Evolutionary conservation across 1,140 invertebrate species (phyloP), one percentile per base, ranked within the genome.

Genomic region (Popillia japonica): DNA sequence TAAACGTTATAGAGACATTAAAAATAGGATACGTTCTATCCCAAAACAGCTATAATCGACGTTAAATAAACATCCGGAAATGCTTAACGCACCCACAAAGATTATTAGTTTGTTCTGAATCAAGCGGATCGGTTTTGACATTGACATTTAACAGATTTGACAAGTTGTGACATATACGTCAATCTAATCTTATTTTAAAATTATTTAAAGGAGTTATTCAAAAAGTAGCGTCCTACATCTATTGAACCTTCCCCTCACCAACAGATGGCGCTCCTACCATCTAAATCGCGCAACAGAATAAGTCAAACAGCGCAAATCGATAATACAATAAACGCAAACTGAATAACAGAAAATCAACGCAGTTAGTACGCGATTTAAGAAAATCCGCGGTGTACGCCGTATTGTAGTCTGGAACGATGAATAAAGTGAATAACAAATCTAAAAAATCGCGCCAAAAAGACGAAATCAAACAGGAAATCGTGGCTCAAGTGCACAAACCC

Each of bases 401-500:
- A 17, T 6, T n/a, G 17, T 55, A 55, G 17, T n/a, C 14, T 7
- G 2, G 17, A 14, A 68, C 27, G 6, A 68, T 68, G 61, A 68
- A 68, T 23, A 85, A 83, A 77, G 73, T 81, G 11, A 82, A 80
- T 34, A 79, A 84, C 20, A 59, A 80, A 40, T 76, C 82, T 14
- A 81, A 79, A 78, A 86, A 83, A 81, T 80, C 80, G 22, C 83
- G 83, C 76, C 80, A 82, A 61, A 84, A 82, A 74, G 84, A 86
- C 55, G 83, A 85, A 14, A 84, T 82, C 77, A 85, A 85, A 78
- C 80, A 84, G 76, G 85, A 87, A 78, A 86, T 84, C 14, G 83
- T 87, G 8, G 85, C 81, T 7, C 85, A 85, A 79, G 86, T 87
- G 55, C 86, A 87, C 77, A 85, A 84, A 81, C 77, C 82, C 22